Evolutionary conservation across 2,888 invertebrate species (phyloP).

Genomic region (Ceramica pisi): DNA sequence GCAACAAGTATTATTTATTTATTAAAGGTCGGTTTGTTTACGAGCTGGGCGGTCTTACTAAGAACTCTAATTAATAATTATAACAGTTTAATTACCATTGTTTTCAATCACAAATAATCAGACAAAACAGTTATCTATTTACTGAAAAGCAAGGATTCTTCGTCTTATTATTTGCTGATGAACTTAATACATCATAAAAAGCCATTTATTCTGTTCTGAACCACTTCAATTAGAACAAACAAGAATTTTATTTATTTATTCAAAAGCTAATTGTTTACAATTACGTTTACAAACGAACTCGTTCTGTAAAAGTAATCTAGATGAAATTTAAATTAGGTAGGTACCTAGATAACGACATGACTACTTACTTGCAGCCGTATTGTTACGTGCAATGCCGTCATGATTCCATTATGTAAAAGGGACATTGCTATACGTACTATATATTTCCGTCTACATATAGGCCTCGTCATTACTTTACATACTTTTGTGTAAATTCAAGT

Average conservation of each 20-base stretch:
- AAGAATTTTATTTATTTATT: neutral
- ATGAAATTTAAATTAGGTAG: too few species aligned
- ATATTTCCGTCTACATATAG: too few species aligned
- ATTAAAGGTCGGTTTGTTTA: constrained; percentile 1
- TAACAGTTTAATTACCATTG: constrained; percentile 11
- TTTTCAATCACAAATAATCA: constrained; percentile 12
- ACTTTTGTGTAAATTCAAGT: too few species aligned
- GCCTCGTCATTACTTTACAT: too few species aligned
- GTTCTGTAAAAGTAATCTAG: neutral
- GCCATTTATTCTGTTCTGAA: neutral
- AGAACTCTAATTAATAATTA: constrained; percentile 18
- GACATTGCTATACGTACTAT: too few species aligned
- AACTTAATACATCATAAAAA: neutral
- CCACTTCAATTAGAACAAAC: neutral
- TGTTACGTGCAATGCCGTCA: too few species aligned
- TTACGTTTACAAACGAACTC: neutral
- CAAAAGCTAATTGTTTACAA: neutral
- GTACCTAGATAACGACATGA: too few species aligned
- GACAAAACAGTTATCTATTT: neutral
- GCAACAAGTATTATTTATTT: neutral
- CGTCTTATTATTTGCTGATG: constrained; percentile 10
- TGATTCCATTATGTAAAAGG: too few species aligned
- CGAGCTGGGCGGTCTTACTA: neutral
- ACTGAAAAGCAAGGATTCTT: neutral
- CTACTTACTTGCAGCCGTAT: too few species aligned